Percentiles rank a stretch among this genome's conserved stretches.
phyloP scores from a whole-genome alignment of 1,140 invertebrate species.

The Pseudobourletiella spinata region DNA sequence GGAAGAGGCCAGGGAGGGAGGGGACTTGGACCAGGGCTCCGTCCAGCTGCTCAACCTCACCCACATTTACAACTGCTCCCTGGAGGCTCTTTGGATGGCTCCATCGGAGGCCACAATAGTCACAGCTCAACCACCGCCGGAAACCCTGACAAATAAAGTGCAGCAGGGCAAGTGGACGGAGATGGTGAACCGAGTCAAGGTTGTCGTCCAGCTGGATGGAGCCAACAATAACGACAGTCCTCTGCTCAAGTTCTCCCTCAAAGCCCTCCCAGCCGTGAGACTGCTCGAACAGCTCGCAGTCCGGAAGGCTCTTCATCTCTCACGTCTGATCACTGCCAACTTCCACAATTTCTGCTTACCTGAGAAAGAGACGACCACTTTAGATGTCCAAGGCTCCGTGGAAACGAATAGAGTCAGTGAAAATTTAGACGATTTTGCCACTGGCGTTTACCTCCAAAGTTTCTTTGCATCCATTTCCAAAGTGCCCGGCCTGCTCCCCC shows the following conservation, averaged over 20 bases:
- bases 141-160: background rate
- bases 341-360: too few relatives aligned
- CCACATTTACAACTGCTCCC: constrained; percentile 28
- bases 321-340: too few relatives aligned
- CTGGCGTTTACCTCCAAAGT: too few relatives aligned
- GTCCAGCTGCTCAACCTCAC: constrained; percentile 24
- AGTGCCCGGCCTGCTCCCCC: background rate
- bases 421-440: too few relatives aligned
- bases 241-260: constrained; percentile 17
- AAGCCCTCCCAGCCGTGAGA: constrained; percentile 19
- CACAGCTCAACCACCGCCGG: background rate
- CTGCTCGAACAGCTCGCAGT: constrained; percentile 16
- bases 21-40: background rate
- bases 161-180: background rate
- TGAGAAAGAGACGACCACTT: too few relatives aligned
- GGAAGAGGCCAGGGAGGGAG: background rate
- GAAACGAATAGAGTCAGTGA: too few relatives aligned
- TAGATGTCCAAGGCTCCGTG: too few relatives aligned
- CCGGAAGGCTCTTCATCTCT: constrained; percentile 7
- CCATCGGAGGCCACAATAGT: constrained; percentile 5
- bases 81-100: constrained; percentile 15
- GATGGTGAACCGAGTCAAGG: constrained; percentile 14
- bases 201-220: constrained; percentile 25
- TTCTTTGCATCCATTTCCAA: too few relatives aligned
- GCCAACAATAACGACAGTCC: constrained; percentile 25